phyloP scores from a whole-genome alignment of 2,113 vertebrate genomes.

The Campylomormyrus tamandua region DNA sequence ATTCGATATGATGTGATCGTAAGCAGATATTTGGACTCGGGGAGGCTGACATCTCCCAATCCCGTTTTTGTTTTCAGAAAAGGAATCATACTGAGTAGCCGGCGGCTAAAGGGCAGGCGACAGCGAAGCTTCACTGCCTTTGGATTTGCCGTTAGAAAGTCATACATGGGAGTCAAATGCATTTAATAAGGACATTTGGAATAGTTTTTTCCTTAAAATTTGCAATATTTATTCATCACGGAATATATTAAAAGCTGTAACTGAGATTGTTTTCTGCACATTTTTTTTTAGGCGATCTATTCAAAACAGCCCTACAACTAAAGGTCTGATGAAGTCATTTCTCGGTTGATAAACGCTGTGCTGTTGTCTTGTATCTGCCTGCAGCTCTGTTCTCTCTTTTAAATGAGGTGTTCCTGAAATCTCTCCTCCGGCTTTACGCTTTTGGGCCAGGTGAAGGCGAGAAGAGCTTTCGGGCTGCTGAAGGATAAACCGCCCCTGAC shows the following conservation, averaged over 20 bases:
- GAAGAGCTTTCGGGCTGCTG: not conserved
- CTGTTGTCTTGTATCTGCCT: constrained; percentile 44
- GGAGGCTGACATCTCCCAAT: not conserved
- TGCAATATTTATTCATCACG: not conserved
- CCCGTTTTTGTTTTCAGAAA: not conserved
- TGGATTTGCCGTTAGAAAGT: not conserved
- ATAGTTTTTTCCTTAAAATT: not conserved
- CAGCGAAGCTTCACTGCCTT: not conserved
- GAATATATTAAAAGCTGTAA: not conserved
- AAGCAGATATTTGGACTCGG: not conserved
- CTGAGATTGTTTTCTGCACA: not conserved
- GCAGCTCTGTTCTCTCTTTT: constrained; percentile 45
- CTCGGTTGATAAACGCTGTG: constrained; percentile 46
- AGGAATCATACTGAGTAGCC: not conserved
- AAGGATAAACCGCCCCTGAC: not conserved
- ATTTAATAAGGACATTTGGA: not conserved
- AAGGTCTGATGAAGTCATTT: constrained; percentile 50
- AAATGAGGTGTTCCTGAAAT: constrained; percentile 48
- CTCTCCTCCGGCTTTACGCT: constrained; percentile 37
- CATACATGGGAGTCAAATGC: not conserved
- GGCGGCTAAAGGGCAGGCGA: not conserved
- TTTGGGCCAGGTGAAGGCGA: constrained; percentile 20
- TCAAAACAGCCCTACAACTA: constrained; percentile 49
- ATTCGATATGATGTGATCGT: not conserved
- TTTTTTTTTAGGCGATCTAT: constrained; percentile 41